Conservation (phyloP, 2,113 vertebrate species). For the Sphyrna mokarran region DNA sequence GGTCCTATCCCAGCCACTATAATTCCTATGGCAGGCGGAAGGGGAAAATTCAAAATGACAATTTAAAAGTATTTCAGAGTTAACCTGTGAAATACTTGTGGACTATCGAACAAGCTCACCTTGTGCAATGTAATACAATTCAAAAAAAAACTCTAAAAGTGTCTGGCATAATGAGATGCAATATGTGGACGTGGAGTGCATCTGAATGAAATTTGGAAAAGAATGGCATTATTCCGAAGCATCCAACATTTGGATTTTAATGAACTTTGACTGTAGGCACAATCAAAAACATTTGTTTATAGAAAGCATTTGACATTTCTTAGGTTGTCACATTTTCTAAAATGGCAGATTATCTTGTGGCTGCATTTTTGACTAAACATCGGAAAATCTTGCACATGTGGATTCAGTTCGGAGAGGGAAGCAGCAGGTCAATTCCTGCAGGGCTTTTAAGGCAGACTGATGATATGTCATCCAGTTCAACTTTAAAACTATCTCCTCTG, state of each 20-base stretch:
- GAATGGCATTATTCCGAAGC: background rate
- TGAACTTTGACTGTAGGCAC: background rate
- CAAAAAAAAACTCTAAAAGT: too few relatives aligned
- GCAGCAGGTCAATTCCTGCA: background rate
- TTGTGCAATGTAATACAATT: background rate
- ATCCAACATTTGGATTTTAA: background rate
- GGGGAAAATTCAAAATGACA: too few relatives aligned
- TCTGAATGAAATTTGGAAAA: background rate
- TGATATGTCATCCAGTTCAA: conserved; percentile 20
- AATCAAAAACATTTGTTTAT: background rate
- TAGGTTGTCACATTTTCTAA: background rate
- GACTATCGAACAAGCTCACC: too few relatives aligned
- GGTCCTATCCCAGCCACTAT: too few relatives aligned
- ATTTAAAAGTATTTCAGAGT: too few relatives aligned
- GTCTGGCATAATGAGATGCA: background rate
- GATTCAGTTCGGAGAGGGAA: background rate
- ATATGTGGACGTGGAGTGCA: background rate
- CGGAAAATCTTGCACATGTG: background rate
- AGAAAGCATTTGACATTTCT: background rate
- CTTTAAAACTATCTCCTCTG: background rate
- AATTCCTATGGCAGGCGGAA: too few relatives aligned
- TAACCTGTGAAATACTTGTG: too few relatives aligned
- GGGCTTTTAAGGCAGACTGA: background rate
- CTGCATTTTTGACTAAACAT: background rate
- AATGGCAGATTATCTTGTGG: background rate